These are phyloP conservation scores for Rhineura floridana DNA, from an alignment of 2,113 vertebrate species.

Conservation along the genomic window DNA sequence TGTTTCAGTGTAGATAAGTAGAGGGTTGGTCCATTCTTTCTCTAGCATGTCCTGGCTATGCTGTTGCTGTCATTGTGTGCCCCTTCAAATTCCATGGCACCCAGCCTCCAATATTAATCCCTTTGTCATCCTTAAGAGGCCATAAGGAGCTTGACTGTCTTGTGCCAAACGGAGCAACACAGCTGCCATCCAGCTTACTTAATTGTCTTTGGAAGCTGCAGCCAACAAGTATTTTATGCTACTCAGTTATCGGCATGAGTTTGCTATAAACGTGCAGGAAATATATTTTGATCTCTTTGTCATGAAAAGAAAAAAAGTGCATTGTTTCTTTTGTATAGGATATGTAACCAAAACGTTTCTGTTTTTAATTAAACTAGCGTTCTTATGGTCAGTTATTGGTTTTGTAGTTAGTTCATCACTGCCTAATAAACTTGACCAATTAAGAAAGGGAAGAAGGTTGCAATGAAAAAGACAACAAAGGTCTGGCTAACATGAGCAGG, in stretches of 20 bases:
- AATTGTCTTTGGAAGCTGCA: constrained; percentile 7
- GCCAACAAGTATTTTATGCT: neutral
- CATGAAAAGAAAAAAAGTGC: neutral
- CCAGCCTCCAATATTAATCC: neutral
- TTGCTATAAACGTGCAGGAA: constrained; percentile 4
- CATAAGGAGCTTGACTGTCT: neutral
- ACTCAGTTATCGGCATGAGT: neutral
- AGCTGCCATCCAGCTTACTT: constrained; percentile 16
- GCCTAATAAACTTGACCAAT: neutral
- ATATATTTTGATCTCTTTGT: neutral
- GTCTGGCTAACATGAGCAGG: neutral
- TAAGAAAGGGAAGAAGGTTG: neutral
- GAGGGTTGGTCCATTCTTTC: neutral
- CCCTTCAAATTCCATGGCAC: constrained; percentile 16
- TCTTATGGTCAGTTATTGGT: neutral
- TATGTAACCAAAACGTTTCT: neutral
- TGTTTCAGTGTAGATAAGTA: neutral
- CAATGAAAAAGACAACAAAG: neutral
- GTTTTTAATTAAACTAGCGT: neutral
- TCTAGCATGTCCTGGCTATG: neutral
- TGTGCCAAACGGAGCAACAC: neutral
- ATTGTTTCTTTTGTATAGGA: neutral
- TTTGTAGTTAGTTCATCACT: neutral
- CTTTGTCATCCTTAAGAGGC: neutral
- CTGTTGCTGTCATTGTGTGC: neutral